Percentiles rank a stretch among this genome's conserved stretches.
Conservation (phyloP, 2,888 invertebrate species). For the Vandiemenella viatica region DNA sequence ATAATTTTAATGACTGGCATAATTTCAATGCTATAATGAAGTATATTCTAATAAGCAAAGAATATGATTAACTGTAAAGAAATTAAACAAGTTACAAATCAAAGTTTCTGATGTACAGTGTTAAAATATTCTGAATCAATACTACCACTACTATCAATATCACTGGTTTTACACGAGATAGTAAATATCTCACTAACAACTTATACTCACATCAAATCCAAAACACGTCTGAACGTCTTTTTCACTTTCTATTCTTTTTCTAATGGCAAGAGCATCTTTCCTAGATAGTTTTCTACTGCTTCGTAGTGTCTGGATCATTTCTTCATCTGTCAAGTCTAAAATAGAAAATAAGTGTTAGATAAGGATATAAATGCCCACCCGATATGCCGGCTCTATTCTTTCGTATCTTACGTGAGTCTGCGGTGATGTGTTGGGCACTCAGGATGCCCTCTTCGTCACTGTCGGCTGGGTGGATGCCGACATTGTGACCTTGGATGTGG, state of each 20-base stretch:
- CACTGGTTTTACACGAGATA: too few species aligned
- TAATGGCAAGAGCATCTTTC: constrained; percentile 31
- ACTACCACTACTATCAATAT: too few species aligned
- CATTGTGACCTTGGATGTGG: constrained; percentile 15
- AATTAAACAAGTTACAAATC: too few species aligned
- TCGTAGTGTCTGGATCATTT: constrained; percentile 30
- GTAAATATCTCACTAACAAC: neutral
- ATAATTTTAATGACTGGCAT: too few species aligned
- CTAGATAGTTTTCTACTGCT: constrained; percentile 26
- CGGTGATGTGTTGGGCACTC: constrained; percentile 24
- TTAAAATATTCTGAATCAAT: too few species aligned
- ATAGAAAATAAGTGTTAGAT: too few species aligned
- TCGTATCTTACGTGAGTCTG: constrained; percentile 14
- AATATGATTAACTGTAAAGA: too few species aligned
- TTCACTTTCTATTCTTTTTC: constrained; percentile 26
- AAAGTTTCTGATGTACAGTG: too few species aligned
- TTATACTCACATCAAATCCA: constrained; percentile 54
- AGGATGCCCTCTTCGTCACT: constrained; percentile 31
- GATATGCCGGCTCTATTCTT: too few species aligned
- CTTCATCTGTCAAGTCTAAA: constrained; percentile 29
- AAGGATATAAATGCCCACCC: too few species aligned
- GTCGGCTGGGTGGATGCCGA: constrained; percentile 25
- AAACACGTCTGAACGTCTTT: constrained; percentile 69
- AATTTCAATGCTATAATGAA: too few species aligned
- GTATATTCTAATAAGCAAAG: too few species aligned